A percentile compares a stretch with the other conserved stretches of the same genome.
Evolutionary conservation across 2,113 vertebrate genomes (phyloP).

Genomic region (Setophaga kirtlandii): DNA sequence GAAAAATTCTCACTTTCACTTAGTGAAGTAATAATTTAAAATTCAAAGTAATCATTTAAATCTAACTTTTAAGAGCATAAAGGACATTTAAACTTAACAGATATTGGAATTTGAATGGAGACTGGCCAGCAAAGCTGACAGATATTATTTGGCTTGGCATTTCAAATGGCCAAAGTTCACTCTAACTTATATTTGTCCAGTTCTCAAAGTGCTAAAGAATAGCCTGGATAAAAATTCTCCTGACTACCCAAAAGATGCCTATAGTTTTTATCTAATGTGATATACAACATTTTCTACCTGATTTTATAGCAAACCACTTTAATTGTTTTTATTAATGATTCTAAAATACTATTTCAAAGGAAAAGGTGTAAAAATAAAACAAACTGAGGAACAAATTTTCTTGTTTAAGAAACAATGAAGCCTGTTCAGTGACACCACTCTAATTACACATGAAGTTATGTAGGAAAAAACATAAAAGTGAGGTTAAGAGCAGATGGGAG

Average conservation of each 20-base stretch:
- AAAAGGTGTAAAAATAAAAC: neutral
- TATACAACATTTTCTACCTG: neutral
- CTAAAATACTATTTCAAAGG: neutral
- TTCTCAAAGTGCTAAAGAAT: neutral
- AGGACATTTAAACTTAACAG: slow-evolving; percentile 13
- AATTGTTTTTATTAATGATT: neutral
- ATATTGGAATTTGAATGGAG: neutral
- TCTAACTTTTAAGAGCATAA: slow-evolving; percentile 38
- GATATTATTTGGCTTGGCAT: neutral
- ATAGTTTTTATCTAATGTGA: neutral
- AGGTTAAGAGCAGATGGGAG: neutral
- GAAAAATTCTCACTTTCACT: slow-evolving; percentile 54
- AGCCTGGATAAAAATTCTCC: neutral
- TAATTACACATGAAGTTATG: neutral
- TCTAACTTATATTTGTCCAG: neutral
- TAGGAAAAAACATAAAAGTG: neutral
- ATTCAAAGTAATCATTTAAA: slow-evolving; percentile 35
- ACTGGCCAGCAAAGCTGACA: neutral
- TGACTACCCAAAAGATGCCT: neutral
- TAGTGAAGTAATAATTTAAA: slow-evolving; percentile 35
- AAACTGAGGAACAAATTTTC: neutral
- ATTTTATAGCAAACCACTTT: neutral
- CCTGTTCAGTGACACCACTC: neutral
- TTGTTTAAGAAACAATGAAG: neutral
- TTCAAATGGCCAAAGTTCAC: neutral